Percentiles rank a stretch among this genome's conserved stretches.
Conservation (phyloP, 1,140 invertebrate genomes). For the Rhysida immarginata region DNA sequence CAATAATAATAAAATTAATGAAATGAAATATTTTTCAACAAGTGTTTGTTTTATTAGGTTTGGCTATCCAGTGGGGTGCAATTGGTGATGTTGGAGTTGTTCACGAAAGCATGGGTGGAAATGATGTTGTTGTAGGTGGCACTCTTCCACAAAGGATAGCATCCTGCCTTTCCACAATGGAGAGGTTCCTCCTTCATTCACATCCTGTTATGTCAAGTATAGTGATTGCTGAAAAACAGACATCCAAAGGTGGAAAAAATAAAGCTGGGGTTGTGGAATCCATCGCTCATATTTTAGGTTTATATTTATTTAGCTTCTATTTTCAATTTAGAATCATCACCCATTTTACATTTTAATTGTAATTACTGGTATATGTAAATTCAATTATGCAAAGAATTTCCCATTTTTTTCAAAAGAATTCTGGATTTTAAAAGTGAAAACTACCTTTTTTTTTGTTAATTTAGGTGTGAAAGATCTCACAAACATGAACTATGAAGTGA, state of each 20-base stretch:
- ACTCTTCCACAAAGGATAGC: constrained; percentile 2
- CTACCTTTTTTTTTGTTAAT: too few relatives aligned
- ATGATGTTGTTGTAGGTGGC: background rate
- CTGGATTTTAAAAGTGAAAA: too few relatives aligned
- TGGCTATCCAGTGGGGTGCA: constrained; percentile 50
- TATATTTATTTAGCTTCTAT: background rate
- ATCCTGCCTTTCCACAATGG: constrained; percentile 1
- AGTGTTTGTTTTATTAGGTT: background rate
- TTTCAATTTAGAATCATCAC: background rate
- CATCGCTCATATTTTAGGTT: background rate
- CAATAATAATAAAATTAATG: background rate
- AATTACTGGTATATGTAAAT: too few relatives aligned
- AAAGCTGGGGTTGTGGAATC: background rate
- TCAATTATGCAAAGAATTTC: too few relatives aligned
- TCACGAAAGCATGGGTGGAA: background rate
- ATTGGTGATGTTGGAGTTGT: constrained; percentile 47
- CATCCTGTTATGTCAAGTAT: constrained; percentile 1
- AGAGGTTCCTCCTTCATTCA: background rate
- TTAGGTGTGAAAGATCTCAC: constrained; percentile 62
- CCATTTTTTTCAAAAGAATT: too few relatives aligned
- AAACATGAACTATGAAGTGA: constrained; percentile 51
- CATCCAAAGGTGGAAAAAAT: background rate
- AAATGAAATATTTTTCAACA: background rate
- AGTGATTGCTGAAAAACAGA: background rate
- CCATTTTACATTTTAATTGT: too few relatives aligned